A percentile compares a stretch with the other conserved stretches of the same genome.
phyloP scores from a whole-genome alignment of 2,797 vertebrate genomes.

The Gouania willdenowi region DNA sequence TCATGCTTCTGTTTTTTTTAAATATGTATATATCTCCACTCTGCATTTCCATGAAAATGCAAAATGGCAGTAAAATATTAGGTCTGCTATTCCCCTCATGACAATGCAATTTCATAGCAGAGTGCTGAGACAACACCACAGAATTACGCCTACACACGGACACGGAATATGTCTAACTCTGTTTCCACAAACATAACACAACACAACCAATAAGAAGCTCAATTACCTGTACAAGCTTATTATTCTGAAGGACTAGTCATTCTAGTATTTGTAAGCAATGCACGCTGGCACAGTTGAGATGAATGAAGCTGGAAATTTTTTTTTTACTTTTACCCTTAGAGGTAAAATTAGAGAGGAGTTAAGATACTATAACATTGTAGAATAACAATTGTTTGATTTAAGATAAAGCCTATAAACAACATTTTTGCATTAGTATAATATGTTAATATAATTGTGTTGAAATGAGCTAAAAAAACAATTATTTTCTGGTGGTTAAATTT shows the following conservation, averaged over 20 bases:
- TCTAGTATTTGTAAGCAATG: neutral
- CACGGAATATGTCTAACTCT: constrained; percentile 17
- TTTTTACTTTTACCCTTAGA: too few relatives aligned
- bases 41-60: constrained; percentile 11
- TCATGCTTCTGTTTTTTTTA: constrained; percentile 1
- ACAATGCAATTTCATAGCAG: constrained; percentile 20
- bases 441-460: too few relatives aligned
- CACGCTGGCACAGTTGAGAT: neutral
- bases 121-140: constrained; percentile 28
- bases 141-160: constrained; percentile 24
- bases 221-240: constrained; percentile 19
- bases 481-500: too few relatives aligned
- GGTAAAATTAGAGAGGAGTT: too few relatives aligned
- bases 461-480: too few relatives aligned
- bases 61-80: constrained; percentile 19
- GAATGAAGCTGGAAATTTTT: neutral
- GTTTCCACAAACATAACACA: constrained; percentile 23
- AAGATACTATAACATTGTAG: too few relatives aligned
- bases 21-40: neutral
- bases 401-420: too few relatives aligned
- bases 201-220: constrained; percentile 33
- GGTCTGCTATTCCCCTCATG: constrained; percentile 9
- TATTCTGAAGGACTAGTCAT: constrained; percentile 7
- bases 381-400: too few relatives aligned
- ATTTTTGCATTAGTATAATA: too few relatives aligned